phyloP scores from a whole-genome alignment of 2,888 invertebrate species.

The Cephus runcator region DNA sequence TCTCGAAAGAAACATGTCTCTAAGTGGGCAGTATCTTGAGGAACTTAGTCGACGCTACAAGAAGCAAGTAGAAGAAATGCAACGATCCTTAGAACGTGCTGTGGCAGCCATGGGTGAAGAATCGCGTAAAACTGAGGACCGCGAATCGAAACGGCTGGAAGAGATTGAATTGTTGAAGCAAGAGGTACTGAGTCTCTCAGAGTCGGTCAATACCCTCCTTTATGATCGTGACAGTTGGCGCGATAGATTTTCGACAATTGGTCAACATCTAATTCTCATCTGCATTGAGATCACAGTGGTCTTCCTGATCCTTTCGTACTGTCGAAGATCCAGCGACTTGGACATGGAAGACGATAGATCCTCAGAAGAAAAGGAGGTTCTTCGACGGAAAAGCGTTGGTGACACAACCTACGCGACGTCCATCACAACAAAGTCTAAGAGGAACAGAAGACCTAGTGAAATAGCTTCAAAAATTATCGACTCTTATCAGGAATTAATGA shows the following conservation, averaged over 20 bases:
- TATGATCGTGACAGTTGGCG: conserved; percentile 75
- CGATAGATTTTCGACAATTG: conserved; percentile 70
- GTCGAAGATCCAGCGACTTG: conserved; percentile 62
- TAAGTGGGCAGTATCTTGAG: conserved; percentile 96
- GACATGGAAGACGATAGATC: conserved; percentile 60
- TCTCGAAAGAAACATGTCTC: conserved; percentile 95
- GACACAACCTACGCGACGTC: conserved; percentile 55
- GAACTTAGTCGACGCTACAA: conserved; percentile 95
- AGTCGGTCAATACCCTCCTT: conserved; percentile 71
- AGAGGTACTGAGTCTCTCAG: conserved; percentile 73
- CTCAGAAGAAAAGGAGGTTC: conserved; percentile 52
- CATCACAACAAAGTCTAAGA: conserved; percentile 69
- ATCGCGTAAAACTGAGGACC: conserved; percentile 74
- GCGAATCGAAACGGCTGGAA: conserved; percentile 83
- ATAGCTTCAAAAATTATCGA: conserved; percentile 67
- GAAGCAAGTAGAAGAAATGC: conserved; percentile 96
- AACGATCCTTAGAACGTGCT: conserved; percentile 83
- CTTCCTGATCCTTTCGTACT: conserved; percentile 68
- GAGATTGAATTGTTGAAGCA: conserved; percentile 77
- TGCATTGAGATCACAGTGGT: conserved; percentile 68
- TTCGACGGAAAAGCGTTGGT: conserved; percentile 65
- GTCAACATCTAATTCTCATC: conserved; percentile 67
- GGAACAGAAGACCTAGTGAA: conserved; percentile 79
- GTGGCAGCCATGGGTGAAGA: conserved; percentile 79
- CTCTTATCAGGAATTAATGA: conserved; percentile 71